A percentile compares a stretch with the other conserved stretches of the same genome.
These are phyloP conservation scores for Podarcis muralis DNA, from an alignment of 2,113 vertebrate genomes.

Conservation along the genomic window DNA sequence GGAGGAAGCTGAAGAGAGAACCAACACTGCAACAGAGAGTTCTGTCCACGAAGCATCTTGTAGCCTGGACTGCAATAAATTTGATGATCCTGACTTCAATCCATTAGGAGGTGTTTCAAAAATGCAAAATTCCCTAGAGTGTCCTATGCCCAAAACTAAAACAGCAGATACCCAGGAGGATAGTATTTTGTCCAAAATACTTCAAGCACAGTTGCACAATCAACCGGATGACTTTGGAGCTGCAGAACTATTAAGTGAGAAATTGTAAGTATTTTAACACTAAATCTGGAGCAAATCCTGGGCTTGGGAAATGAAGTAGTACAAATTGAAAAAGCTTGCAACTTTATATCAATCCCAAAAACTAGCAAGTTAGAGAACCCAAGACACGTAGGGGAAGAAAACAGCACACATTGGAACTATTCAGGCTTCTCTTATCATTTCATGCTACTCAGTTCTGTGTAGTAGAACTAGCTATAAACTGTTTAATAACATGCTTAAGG, in stretches of 20 bases:
- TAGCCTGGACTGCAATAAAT: slow-evolving; percentile 73
- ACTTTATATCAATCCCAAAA: too few species aligned
- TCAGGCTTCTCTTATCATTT: not conserved
- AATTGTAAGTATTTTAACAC: slow-evolving; percentile 51
- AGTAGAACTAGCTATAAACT: not conserved
- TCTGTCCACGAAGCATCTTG: slow-evolving; percentile 71
- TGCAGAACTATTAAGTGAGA: slow-evolving; percentile 11
- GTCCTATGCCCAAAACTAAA: slow-evolving; percentile 14
- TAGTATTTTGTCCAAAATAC: not conserved
- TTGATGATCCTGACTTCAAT: slow-evolving; percentile 80
- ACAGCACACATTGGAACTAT: too few species aligned
- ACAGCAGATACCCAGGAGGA: not conserved
- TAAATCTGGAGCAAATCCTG: too few species aligned
- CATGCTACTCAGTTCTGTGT: not conserved
- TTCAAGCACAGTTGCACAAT: not conserved
- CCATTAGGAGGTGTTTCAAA: slow-evolving; percentile 71
- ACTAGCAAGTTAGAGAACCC: not conserved
- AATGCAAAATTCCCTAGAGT: slow-evolving; percentile 68
- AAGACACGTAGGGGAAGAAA: not conserved
- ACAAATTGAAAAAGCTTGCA: not conserved
- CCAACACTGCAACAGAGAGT: slow-evolving; percentile 9
- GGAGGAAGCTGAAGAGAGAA: slow-evolving; percentile 33
- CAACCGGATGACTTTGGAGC: not conserved
- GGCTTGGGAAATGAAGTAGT: not conserved
- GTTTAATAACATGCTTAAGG: not conserved